Evolutionary conservation across 2,888 invertebrate genomes (phyloP).

Genomic region (Euzophera pinguis): DNA sequence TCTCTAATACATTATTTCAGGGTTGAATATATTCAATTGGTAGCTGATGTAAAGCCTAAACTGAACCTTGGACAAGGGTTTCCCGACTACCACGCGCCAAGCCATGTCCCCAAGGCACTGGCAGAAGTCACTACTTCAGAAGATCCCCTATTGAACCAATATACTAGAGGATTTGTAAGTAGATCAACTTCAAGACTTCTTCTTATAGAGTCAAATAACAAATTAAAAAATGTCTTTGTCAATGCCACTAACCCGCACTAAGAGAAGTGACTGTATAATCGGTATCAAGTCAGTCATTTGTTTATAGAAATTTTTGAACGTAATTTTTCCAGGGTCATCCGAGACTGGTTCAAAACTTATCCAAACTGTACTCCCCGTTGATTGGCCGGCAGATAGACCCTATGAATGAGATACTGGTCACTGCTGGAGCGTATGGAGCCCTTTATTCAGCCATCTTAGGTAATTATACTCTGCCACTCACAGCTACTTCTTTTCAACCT

Average conservation of each 20-base stretch:
- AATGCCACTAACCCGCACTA: too few species aligned
- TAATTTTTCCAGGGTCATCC: conserved; percentile 93
- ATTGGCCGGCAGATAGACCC: conserved; percentile 88
- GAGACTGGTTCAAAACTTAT: conserved; percentile 89
- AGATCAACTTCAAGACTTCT: not conserved
- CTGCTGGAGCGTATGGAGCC: conserved; percentile 96
- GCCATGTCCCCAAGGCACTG: conserved; percentile 88
- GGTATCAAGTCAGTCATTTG: too few species aligned
- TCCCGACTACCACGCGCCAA: conserved; percentile 94
- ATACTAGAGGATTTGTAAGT: conserved; percentile 96
- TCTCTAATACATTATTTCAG: not conserved
- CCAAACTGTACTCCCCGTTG: conserved; percentile 91
- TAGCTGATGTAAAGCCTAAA: conserved; percentile 88
- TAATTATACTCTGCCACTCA: not conserved
- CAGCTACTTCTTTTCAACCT: too few species aligned
- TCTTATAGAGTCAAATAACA: not conserved
- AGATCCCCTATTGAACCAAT: conserved; percentile 92
- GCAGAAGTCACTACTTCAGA: conserved; percentile 78
- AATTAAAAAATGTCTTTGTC: too few species aligned
- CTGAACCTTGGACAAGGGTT: conserved; percentile 97
- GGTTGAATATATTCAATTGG: conserved; percentile 68
- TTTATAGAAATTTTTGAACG: too few species aligned
- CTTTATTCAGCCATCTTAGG: conserved; percentile 83
- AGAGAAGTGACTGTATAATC: too few species aligned
- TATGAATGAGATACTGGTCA: conserved; percentile 91